A percentile compares a stretch with the other conserved stretches of the same genome.
phyloP scores from a whole-genome alignment of 2,113 vertebrate genomes.

The Coptodon rendalli region DNA sequence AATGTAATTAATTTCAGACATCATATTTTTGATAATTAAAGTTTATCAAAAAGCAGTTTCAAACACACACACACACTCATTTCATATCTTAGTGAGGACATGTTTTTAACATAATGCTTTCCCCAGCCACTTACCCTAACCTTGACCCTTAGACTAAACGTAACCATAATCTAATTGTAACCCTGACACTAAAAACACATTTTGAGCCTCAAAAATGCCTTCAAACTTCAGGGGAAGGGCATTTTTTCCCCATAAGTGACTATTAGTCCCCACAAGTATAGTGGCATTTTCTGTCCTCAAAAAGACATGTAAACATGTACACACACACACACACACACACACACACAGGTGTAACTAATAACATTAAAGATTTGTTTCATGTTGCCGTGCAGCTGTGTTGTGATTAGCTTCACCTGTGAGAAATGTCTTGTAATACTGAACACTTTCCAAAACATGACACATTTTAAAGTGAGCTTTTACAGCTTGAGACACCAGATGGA shows the following conservation, averaged over 20 bases:
- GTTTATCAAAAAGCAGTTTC: not conserved
- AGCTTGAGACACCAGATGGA: slow-evolving; percentile 1
- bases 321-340: not conserved
- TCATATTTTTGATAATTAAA: not conserved
- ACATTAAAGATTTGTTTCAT: not conserved
- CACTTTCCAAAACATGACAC: not conserved
- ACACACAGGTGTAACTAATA: not conserved
- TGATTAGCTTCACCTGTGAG: not conserved
- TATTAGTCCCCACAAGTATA: not conserved
- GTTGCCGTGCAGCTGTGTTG: rapidly evolving
- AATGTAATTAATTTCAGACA: not conserved
- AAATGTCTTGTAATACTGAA: not conserved
- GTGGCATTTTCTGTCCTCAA: not conserved
- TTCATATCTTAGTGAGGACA: not conserved
- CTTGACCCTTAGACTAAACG: not conserved
- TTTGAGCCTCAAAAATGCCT: rapidly evolving
- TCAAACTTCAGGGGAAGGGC: not conserved
- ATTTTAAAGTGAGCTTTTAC: not conserved
- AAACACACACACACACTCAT: not conserved
- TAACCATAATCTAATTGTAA: not conserved
- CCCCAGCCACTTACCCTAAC: not conserved
- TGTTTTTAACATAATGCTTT: not conserved
- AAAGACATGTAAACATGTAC: not conserved
- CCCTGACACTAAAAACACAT: not conserved
- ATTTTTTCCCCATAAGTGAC: not conserved